Conservation (phyloP, 2,797 vertebrate genomes). For the Catharus ustulatus region DNA sequence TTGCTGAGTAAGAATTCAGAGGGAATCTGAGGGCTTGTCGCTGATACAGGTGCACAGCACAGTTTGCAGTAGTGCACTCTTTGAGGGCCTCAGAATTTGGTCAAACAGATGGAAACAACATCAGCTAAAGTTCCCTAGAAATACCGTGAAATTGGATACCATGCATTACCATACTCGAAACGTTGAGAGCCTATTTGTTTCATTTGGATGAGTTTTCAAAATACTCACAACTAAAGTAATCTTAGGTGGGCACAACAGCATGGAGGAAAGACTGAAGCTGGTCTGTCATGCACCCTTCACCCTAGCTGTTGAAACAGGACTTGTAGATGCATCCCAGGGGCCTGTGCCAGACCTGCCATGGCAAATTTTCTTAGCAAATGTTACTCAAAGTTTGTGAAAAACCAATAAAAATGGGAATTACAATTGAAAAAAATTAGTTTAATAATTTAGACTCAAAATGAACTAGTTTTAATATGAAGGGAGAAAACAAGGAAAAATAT, state of each 20-base stretch:
- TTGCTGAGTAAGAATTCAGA: constrained; percentile 21
- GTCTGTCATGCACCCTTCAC: not conserved
- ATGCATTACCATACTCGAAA: not conserved
- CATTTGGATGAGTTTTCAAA: constrained; percentile 25
- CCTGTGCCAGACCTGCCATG: not conserved
- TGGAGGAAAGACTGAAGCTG: not conserved
- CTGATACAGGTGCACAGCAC: constrained; percentile 10
- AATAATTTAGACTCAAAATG: not conserved
- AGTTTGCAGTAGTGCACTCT: not conserved
- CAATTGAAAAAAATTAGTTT: not conserved
- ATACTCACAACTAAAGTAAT: constrained; percentile 8
- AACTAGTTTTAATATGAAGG: not conserved
- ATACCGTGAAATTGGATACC: not conserved
- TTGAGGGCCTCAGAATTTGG: not conserved
- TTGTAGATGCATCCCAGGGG: not conserved
- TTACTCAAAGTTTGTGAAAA: not conserved
- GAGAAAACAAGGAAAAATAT: not conserved
- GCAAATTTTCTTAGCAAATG: not conserved
- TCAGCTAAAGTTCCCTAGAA: not conserved
- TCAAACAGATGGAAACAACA: not conserved
- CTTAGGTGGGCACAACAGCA: not conserved
- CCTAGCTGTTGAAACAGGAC: not conserved
- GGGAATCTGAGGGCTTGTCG: not conserved
- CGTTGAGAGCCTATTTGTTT: not conserved
- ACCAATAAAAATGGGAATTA: not conserved